Conservation (phyloP, 2,888 invertebrate species). For the Trachelus tabidus region DNA sequence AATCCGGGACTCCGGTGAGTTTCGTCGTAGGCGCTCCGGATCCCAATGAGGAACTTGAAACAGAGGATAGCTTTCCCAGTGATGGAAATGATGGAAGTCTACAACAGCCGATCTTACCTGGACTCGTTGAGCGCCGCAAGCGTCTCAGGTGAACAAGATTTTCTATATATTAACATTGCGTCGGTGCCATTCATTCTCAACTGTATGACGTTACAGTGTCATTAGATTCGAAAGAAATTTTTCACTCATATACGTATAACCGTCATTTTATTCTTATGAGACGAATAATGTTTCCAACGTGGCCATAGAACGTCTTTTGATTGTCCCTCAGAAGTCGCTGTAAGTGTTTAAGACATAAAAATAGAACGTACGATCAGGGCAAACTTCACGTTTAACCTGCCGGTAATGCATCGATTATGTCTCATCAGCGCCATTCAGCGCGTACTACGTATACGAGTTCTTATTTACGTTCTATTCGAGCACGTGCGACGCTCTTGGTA, state of each 20-base stretch:
- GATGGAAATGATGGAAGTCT: slow-evolving; percentile 40
- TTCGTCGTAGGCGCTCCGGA: slow-evolving; percentile 61
- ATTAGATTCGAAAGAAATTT: not conserved
- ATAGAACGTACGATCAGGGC: not conserved
- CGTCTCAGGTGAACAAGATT: slow-evolving; percentile 64
- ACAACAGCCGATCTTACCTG: slow-evolving; percentile 49
- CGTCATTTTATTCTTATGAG: not conserved
- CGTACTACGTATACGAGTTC: not conserved
- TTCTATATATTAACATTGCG: slow-evolving; percentile 5
- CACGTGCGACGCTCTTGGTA: not conserved
- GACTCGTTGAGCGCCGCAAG: slow-evolving; percentile 66
- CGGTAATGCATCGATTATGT: not conserved
- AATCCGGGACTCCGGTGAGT: slow-evolving; percentile 55
- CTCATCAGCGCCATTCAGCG: not conserved
- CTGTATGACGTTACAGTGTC: not conserved
- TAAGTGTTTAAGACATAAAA: not conserved
- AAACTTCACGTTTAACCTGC: not conserved
- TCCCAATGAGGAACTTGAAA: slow-evolving; percentile 53
- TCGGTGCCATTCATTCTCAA: not conserved
- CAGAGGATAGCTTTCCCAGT: slow-evolving; percentile 58
- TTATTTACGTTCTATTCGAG: not conserved
- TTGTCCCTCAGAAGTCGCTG: not conserved
- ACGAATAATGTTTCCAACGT: not conserved
- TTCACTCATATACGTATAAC: not conserved
- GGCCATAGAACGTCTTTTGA: not conserved